A percentile compares a stretch with the other conserved stretches of the same genome.
These are phyloP conservation scores for Cinclus mexicanus DNA, from an alignment of 2,113 vertebrate species.

Conservation along the genomic window DNA sequence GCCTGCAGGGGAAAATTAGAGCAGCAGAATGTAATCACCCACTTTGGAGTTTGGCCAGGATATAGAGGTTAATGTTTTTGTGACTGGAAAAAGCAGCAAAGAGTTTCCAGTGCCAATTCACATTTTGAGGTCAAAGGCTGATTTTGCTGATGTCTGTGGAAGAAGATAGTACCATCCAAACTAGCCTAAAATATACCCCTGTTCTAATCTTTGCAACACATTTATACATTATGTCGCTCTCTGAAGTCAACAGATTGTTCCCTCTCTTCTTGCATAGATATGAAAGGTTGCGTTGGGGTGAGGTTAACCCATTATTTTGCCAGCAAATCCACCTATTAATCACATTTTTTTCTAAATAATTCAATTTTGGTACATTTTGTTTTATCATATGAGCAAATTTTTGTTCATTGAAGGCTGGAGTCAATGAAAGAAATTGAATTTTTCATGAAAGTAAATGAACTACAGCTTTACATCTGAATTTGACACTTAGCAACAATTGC, in stretches of 20 bases:
- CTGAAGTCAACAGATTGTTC: neutral
- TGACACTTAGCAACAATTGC: neutral
- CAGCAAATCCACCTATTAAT: neutral
- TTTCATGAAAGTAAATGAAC: neutral
- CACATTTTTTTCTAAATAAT: neutral
- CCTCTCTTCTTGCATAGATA: neutral
- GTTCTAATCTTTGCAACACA: neutral
- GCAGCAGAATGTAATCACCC: conserved; percentile 2
- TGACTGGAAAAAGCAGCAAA: neutral
- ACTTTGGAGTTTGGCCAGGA: neutral
- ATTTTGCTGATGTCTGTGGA: neutral
- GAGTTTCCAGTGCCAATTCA: neutral
- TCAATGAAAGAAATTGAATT: neutral
- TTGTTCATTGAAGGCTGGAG: neutral
- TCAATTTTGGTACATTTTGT: neutral
- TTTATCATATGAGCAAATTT: neutral
- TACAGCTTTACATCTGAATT: neutral
- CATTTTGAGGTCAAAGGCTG: neutral
- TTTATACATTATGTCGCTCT: neutral
- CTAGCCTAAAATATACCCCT: neutral
- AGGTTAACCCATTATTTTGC: neutral
- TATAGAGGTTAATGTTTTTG: neutral
- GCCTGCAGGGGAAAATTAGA: neutral
- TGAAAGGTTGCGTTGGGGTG: neutral
- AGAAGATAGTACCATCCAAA: neutral